Conservation (phyloP, 2,797 vertebrate genomes). For the Erithacus rubecula region DNA sequence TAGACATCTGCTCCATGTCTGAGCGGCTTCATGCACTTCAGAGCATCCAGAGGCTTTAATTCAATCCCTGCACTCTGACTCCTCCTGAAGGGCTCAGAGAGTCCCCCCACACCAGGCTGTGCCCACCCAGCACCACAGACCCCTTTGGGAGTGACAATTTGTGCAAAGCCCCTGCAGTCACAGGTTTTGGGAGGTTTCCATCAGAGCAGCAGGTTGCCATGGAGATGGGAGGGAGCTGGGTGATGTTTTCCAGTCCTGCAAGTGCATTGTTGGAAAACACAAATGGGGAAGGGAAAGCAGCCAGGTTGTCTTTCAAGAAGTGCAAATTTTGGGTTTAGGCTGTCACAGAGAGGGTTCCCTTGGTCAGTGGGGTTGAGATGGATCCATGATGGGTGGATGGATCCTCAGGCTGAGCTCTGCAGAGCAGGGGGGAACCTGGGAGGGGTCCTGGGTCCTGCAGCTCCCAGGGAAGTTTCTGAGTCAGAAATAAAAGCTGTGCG, state of each 20-base stretch:
- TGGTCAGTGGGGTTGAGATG: background rate
- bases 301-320: background rate
- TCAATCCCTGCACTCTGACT: no score
- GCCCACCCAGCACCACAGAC: background rate
- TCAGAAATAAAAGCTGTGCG: background rate
- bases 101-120: no score
- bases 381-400: no score
- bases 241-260: conserved; percentile 44
- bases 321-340: background rate
- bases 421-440: background rate
- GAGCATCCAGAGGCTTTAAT: no score
- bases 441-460: rapidly evolving
- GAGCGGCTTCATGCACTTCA: no score
- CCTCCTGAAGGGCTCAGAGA: no score
- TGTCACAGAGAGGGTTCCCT: background rate
- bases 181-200: conserved; percentile 26
- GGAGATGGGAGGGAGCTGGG: conserved; percentile 61
- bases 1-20: no score
- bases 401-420: background rate
- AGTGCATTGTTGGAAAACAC: conserved; percentile 49
- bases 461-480: rapidly evolving
- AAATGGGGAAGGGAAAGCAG: background rate
- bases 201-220: conserved; percentile 70
- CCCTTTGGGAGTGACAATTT: background rate
- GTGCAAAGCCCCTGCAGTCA: background rate